Conservation (phyloP, 2,888 invertebrate species). For the Nephrotoma appendiculata region DNA sequence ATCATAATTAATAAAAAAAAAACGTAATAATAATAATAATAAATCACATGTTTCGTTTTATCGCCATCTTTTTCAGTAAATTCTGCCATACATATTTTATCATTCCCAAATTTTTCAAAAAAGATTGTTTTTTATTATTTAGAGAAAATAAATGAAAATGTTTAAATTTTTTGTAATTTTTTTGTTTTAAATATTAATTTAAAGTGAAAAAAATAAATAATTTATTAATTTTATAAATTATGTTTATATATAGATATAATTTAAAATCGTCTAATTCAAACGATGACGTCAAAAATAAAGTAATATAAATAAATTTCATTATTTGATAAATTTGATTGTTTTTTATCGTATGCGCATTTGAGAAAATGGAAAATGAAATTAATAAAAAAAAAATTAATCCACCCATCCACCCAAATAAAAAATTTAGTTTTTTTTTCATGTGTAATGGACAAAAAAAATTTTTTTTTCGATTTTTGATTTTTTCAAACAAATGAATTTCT, state of each 20-base stretch:
- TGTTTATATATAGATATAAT: neutral
- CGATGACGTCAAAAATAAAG: constrained; percentile 2
- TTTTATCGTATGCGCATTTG: neutral
- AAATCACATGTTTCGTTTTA: neutral
- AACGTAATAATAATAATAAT: neutral
- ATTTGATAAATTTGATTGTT: neutral
- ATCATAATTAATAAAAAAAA: neutral
- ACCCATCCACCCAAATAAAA: neutral
- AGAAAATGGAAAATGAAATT: neutral
- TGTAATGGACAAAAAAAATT: neutral
- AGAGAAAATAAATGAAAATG: neutral
- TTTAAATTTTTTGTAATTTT: neutral
- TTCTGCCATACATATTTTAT: neutral
- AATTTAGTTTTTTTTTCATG: neutral
- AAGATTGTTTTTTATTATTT: neutral
- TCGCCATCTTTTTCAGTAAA: neutral
- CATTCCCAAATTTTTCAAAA: neutral
- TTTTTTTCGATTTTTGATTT: neutral
- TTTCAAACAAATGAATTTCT: neutral
- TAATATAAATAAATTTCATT: neutral
- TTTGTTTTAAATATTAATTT: neutral
- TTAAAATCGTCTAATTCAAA: constrained; percentile 3
- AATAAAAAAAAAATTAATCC: neutral
- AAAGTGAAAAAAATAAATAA: neutral
- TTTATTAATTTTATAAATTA: neutral